These are phyloP conservation scores for Azorinus chamasolen DNA, from an alignment of 2,888 invertebrate species.

Conservation along the genomic window DNA sequence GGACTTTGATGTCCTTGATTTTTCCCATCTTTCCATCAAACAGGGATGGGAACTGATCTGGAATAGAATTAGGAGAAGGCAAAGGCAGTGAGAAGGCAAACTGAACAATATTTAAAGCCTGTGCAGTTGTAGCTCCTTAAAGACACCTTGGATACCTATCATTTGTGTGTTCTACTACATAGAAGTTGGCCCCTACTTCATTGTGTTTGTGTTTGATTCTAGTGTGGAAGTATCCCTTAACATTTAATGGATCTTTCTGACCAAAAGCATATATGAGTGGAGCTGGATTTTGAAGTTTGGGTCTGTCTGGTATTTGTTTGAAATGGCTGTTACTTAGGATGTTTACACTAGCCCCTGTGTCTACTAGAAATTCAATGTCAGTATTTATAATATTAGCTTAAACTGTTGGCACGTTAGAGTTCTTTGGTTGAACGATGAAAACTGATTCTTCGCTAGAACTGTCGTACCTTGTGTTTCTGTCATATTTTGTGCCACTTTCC, in stretches of 20 bases:
- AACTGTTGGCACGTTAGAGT: slow-evolving; percentile 23
- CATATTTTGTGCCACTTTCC: no score
- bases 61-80: slow-evolving; percentile 17
- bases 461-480: not conserved
- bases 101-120: slow-evolving; percentile 24
- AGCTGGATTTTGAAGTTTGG: slow-evolving; percentile 3
- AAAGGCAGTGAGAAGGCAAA: slow-evolving; percentile 30
- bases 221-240: slow-evolving; percentile 18
- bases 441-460: slow-evolving; percentile 32
- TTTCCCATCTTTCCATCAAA: no score
- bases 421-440: slow-evolving; percentile 22
- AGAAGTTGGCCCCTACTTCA: slow-evolving; percentile 7
- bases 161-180: slow-evolving; percentile 31
- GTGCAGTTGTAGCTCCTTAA: slow-evolving; percentile 17
- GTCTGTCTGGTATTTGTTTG: not conserved
- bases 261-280: slow-evolving; percentile 41
- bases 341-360: slow-evolving; percentile 43
- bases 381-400: slow-evolving; percentile 3
- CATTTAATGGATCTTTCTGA: slow-evolving; percentile 27
- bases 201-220: slow-evolving; percentile 18
- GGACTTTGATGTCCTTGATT: slow-evolving; percentile 33
- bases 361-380: slow-evolving; percentile 31
- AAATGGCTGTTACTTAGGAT: slow-evolving; percentile 18
- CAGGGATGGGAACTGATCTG: slow-evolving; percentile 29
- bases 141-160: slow-evolving; percentile 21